A percentile compares a stretch with the other conserved stretches of the same genome.
Evolutionary conservation across 2,113 vertebrate genomes (phyloP).

Genomic region (Stercorarius parasiticus): DNA sequence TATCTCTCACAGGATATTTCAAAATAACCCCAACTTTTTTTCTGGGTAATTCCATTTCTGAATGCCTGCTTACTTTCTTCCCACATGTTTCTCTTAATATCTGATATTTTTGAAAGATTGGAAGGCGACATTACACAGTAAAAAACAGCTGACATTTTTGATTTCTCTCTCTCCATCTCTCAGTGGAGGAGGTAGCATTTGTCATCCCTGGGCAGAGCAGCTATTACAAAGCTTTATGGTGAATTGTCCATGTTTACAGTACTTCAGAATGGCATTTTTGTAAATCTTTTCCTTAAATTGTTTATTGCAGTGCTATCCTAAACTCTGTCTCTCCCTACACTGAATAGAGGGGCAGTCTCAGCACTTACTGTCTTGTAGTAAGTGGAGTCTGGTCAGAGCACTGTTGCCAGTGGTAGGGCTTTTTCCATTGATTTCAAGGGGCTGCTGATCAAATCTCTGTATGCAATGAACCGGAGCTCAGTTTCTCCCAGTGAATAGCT

Average conservation of each 20-base stretch:
- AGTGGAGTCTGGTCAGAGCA: neutral
- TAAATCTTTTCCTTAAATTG: neutral
- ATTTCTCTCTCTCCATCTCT: conserved; percentile 18
- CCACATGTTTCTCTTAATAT: neutral
- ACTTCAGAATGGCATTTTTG: neutral
- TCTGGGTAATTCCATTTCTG: conserved; percentile 6
- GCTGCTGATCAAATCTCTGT: neutral
- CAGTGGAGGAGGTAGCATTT: neutral
- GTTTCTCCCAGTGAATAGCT: neutral
- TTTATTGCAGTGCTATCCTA: neutral
- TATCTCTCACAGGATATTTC: neutral
- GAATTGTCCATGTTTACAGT: neutral
- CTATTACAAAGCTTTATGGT: neutral
- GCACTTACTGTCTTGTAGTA: fast-evolving
- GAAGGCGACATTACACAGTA: neutral
- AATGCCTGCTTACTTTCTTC: neutral
- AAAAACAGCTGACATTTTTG: conserved; percentile 14
- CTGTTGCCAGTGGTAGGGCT: neutral
- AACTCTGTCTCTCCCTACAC: neutral
- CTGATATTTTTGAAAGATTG: conserved; percentile 35
- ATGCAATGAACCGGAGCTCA: neutral
- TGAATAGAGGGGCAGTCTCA: neutral
- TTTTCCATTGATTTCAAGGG: neutral
- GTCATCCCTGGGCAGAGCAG: neutral
- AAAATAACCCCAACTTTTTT: neutral